phyloP scores from a whole-genome alignment of 2,113 vertebrate genomes.

The Oenanthe melanoleuca region DNA sequence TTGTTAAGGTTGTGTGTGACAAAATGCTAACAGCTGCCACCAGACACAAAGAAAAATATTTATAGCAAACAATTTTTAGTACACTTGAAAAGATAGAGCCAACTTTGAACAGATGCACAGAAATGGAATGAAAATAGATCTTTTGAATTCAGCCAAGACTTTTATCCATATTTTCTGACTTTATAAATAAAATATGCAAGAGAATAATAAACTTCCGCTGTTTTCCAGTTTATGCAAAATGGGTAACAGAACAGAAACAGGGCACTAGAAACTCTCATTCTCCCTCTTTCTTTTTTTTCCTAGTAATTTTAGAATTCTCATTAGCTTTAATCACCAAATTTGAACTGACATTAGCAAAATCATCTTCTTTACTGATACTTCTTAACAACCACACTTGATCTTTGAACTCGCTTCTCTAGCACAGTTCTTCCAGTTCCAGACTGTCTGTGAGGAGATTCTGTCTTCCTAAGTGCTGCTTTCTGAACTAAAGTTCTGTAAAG shows the following conservation, averaged over 20 bases:
- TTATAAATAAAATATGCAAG: neutral
- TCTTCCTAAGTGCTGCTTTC: neutral
- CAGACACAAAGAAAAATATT: neutral
- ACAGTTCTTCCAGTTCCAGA: neutral
- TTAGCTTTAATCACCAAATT: neutral
- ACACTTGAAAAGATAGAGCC: neutral
- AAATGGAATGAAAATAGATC: neutral
- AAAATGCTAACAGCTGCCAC: neutral
- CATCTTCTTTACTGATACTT: neutral
- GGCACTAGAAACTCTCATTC: neutral
- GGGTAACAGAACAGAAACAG: neutral
- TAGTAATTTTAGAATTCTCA: neutral
- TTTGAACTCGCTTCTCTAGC: neutral
- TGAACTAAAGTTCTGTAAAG: neutral
- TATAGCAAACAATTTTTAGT: constrained; percentile 5
- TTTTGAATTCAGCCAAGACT: neutral
- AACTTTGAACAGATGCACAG: neutral
- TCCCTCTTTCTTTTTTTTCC: neutral
- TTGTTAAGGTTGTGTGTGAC: neutral
- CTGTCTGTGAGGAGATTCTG: neutral
- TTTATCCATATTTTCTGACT: neutral
- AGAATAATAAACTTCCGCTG: neutral
- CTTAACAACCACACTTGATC: neutral
- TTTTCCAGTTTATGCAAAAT: neutral
- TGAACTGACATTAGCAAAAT: neutral